These are phyloP conservation scores for Pseudochirops corinnae DNA, from an alignment of 2,797 vertebrate species.

Conservation along the genomic window DNA sequence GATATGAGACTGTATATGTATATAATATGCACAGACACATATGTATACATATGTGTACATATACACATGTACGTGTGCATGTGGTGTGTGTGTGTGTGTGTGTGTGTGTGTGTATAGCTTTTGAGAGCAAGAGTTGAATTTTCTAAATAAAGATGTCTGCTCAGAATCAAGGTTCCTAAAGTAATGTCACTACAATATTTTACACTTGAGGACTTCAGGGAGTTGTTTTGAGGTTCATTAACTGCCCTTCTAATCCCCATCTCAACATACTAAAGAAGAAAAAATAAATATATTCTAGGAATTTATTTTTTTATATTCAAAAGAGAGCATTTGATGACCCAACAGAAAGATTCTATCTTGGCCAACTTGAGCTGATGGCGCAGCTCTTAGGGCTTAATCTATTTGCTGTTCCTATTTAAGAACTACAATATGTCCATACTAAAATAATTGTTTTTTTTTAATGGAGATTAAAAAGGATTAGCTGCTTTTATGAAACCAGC, in stretches of 20 bases:
- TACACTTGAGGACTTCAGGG: background rate
- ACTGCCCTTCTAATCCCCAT: background rate
- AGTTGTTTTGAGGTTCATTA: constrained; percentile 9
- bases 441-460: constrained; percentile 80
- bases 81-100: too few relatives aligned
- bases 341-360: constrained; percentile 38
- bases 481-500: constrained; percentile 66
- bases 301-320: background rate
- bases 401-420: constrained; percentile 71
- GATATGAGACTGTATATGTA: too few relatives aligned
- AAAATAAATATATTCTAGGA: constrained; percentile 30
- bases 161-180: background rate
- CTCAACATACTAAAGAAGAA: background rate
- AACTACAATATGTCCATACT: constrained; percentile 74
- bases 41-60: too few relatives aligned
- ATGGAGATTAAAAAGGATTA: constrained; percentile 77
- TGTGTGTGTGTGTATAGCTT: background rate
- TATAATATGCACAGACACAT: too few relatives aligned
- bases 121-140: background rate
- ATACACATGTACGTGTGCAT: too few relatives aligned
- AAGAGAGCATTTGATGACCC: constrained; percentile 9
- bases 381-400: constrained; percentile 76
- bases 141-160: constrained; percentile 21
- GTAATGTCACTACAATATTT: constrained; percentile 38
- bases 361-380: constrained; percentile 63